A percentile compares a stretch with the other conserved stretches of the same genome.
These are phyloP conservation scores for Peromyscus polionotus DNA, from an alignment of 2,113 vertebrate species.

Conservation along the genomic window DNA sequence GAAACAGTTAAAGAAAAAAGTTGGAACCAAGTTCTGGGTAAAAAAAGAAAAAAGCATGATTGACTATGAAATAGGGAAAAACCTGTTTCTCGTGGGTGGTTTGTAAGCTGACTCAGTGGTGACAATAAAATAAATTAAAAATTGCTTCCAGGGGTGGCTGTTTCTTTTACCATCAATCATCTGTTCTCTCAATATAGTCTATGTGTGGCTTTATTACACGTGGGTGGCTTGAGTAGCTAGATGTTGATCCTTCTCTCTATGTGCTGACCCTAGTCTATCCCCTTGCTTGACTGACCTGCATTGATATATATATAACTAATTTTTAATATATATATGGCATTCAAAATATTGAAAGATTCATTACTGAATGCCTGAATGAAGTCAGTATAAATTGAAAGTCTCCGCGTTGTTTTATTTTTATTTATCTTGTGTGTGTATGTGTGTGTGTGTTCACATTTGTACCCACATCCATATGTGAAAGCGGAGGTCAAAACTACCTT, in stretches of 20 bases:
- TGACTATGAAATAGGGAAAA: conserved; percentile 42
- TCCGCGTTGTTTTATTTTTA: background rate
- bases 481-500: background rate
- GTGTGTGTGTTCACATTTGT: background rate
- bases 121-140: conserved; percentile 1
- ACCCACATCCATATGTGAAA: background rate
- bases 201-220: background rate
- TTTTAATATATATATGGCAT: background rate
- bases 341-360: background rate
- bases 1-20: conserved; percentile 45
- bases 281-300: background rate
- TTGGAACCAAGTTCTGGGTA: conserved; percentile 44
- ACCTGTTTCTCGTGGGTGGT: conserved; percentile 39
- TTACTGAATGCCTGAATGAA: conserved; percentile 13
- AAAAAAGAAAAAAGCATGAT: conserved; percentile 18
- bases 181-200: background rate
- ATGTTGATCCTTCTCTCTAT: background rate
- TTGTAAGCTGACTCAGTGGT: conserved; percentile 60
- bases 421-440: background rate
- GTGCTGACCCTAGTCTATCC: background rate
- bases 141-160: conserved; percentile 9
- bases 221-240: background rate
- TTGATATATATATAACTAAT: background rate
- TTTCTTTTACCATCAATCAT: conserved; percentile 14
- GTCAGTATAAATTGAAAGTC: background rate